phyloP scores from a whole-genome alignment of 1,140 invertebrate species.

The Helicoverpa armigera region DNA sequence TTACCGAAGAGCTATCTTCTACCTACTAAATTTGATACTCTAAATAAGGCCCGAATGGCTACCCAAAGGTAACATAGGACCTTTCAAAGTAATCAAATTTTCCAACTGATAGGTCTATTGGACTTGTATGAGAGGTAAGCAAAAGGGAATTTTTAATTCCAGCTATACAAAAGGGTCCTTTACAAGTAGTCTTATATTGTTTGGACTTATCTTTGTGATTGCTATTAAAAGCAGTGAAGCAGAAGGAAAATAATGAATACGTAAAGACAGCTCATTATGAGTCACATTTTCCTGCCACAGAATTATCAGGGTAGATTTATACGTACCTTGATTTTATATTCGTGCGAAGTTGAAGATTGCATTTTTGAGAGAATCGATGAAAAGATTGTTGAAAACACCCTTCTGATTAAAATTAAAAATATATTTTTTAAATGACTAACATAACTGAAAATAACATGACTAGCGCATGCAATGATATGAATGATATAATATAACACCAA shows the following conservation, averaged over 20 bases:
- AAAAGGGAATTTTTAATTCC: constrained; percentile 17
- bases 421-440: too few species aligned
- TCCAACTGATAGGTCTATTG: constrained; percentile 16
- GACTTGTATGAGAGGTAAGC: constrained; percentile 4
- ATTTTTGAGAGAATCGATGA: too few species aligned
- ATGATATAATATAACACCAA: not conserved
- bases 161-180: constrained; percentile 1
- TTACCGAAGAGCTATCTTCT: not conserved
- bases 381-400: too few species aligned
- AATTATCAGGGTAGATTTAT: not conserved
- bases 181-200: constrained; percentile 4
- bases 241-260: not conserved
- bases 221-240: not conserved
- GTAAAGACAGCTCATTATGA: not conserved
- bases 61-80: not conserved
- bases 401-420: too few species aligned
- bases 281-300: not conserved
- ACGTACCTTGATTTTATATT: not conserved
- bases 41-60: constrained; percentile 16
- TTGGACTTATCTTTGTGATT: not conserved
- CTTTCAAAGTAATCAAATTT: constrained; percentile 26
- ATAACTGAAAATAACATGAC: not conserved
- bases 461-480: not conserved
- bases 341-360: too few species aligned
- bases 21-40: not conserved